These are phyloP conservation scores for Stichodactyla mertensii DNA, from an alignment of 64 coral and sea anemone species.

Conservation along the genomic window DNA sequence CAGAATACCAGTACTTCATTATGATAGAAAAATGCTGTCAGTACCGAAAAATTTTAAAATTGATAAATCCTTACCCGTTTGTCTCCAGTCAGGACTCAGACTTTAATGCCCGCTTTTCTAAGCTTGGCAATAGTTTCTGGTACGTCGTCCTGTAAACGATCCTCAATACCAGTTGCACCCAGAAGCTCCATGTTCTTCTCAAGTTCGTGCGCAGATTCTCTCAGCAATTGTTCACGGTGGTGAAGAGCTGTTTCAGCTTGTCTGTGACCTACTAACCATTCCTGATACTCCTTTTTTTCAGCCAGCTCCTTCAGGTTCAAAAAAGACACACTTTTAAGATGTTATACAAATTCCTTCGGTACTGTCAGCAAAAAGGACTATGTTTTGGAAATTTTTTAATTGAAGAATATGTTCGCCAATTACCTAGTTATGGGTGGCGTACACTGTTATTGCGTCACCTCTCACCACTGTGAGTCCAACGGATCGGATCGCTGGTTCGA, in stretches of 20 bases:
- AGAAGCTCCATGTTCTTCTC: slow-evolving; percentile 83
- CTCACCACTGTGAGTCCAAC: no score
- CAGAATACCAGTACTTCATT: no score
- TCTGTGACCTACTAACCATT: slow-evolving; percentile 73
- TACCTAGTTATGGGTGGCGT: no score
- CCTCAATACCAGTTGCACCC: slow-evolving; percentile 95
- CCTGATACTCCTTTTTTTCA: slow-evolving; percentile 54
- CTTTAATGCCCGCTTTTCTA: slow-evolving; percentile 87
- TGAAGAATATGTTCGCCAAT: no score
- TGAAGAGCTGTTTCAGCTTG: slow-evolving; percentile 79
- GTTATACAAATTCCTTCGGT: no score
- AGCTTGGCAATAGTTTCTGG: slow-evolving; percentile 94
- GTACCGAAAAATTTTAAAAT: no score
- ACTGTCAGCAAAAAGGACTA: no score
- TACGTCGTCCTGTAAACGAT: slow-evolving; percentile 94
- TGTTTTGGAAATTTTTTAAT: no score
- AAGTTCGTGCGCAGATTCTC: slow-evolving; percentile 64
- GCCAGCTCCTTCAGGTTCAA: slow-evolving; percentile 64
- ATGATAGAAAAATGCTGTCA: no score
- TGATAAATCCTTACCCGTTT: slow-evolving; percentile 65
- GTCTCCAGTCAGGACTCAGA: slow-evolving; percentile 95
- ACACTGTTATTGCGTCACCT: no score
- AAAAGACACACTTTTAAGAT: background rate
- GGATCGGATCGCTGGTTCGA: no score
- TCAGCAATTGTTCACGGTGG: slow-evolving; percentile 71